phyloP scores from a whole-genome alignment of 2,797 vertebrate genomes.

The Morus bassanus region DNA sequence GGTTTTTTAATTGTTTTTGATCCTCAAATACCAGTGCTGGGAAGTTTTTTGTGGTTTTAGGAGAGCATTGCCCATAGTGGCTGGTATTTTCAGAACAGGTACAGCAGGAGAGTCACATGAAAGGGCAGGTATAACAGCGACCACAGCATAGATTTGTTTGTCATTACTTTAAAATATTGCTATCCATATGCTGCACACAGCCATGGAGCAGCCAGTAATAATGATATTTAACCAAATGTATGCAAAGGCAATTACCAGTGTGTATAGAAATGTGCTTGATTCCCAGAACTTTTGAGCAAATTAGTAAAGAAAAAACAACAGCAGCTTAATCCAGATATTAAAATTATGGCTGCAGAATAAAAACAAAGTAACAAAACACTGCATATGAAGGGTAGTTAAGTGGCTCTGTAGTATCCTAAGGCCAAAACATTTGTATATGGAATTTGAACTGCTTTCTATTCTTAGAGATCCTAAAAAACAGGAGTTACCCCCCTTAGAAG shows the following conservation, averaged over 20 bases:
- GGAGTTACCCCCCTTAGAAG: neutral
- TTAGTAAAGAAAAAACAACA: neutral
- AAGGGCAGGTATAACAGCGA: neutral
- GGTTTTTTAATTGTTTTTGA: neutral
- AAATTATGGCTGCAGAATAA: neutral
- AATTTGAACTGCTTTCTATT: neutral
- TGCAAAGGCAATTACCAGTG: neutral
- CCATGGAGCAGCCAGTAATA: neutral
- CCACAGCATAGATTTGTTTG: neutral
- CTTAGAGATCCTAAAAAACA: neutral
- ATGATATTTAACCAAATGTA: neutral
- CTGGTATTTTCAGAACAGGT: neutral
- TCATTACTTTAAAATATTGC: neutral
- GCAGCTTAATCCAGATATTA: neutral
- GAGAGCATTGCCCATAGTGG: neutral
- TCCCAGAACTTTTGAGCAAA: neutral
- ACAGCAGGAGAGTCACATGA: neutral
- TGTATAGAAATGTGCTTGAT: neutral
- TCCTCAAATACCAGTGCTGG: neutral
- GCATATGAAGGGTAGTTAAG: neutral
- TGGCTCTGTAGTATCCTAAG: neutral
- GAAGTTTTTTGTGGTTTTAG: neutral
- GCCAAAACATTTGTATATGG: neutral
- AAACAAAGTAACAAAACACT: neutral
- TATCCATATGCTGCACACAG: neutral